Percentiles rank a stretch among this genome's conserved stretches.
phyloP scores from a whole-genome alignment of 2,113 vertebrate species.

The Pithys albifrons region DNA sequence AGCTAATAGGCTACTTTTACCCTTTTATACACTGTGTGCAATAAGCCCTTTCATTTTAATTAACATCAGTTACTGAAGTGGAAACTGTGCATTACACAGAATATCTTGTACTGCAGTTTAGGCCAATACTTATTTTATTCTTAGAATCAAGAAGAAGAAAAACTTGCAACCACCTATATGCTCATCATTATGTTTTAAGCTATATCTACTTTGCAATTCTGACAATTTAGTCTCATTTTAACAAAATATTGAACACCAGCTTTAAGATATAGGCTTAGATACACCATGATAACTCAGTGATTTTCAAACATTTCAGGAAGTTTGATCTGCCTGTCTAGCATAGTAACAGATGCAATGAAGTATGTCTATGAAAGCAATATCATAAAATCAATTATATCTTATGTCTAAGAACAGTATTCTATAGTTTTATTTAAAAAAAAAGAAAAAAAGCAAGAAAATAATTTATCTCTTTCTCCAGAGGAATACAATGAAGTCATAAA shows the following conservation, averaged over 20 bases:
- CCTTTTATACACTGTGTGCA: not conserved
- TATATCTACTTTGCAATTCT: not conserved
- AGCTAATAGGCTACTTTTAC: not conserved
- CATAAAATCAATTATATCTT: not conserved
- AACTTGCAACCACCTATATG: not conserved
- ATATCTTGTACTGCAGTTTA: not conserved
- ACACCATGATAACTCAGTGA: not conserved
- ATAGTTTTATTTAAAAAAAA: not conserved
- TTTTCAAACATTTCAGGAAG: not conserved
- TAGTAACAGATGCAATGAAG: not conserved
- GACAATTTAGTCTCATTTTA: not conserved
- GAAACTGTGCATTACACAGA: not conserved
- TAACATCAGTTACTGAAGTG: not conserved
- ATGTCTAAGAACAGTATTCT: not conserved
- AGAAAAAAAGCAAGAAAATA: not conserved
- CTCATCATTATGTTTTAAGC: not conserved
- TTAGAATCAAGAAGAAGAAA: not conserved
- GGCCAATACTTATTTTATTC: not conserved
- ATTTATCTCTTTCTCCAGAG: not conserved
- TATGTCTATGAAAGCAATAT: not conserved
- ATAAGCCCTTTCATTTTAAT: not conserved
- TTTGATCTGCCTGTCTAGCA: not conserved
- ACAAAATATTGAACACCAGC: not conserved
- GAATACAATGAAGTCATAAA: not conserved
- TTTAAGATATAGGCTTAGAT: not conserved